Base-by-base conservation (phyloP, 2,888 invertebrate species). In the Pammene aurita region DNA sequence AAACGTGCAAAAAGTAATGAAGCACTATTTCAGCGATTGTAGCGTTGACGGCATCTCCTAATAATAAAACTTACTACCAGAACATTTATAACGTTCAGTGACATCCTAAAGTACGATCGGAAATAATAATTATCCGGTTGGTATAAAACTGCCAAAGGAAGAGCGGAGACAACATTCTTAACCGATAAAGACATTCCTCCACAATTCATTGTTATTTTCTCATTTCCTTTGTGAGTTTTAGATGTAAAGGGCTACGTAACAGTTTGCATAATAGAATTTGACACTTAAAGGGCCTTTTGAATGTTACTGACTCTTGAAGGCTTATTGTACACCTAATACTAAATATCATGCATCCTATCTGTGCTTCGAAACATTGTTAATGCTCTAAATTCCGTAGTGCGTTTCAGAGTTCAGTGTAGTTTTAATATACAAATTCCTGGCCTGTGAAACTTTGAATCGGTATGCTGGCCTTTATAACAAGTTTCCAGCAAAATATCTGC, bases 371-470 rank as follows among this genome's bases (percentile, higher is more conserved):
- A 54, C 34, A n/a, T 52, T 41, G 11, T n/a, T n/a, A 41, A 7
- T 57, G 18, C 42, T 41, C 57, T 16, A 56, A 42, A 58, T 58
- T 26, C 42, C 26, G 42, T 4, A 13, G 18, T 41, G 1, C 42
- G 18, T 42, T 42, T 2, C 41, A 11, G 16, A 41, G 16, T 18
- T 16, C 11, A 41, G 58, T 9, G 11, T 34, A 48, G 60, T 60
- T 60, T 60, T 46, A 60, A 60, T 60, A 60, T 60, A 60, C 60
- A 46, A 34, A 60, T 60, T 60, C 60, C 60, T 26, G 9, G 18
- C 7, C 42, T 42, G 42, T 42, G 16, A 2, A 35, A 52, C 13
- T 57, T 57, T 44, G 57, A 14, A 58, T 58, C 41, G 38, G 18
- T 42, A 7, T 9, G 57, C 42, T 41, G 9, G 16, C 38, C n/a